phyloP scores from a whole-genome alignment of 2,888 invertebrate genomes.

The Orthonychiurus folsomi region DNA sequence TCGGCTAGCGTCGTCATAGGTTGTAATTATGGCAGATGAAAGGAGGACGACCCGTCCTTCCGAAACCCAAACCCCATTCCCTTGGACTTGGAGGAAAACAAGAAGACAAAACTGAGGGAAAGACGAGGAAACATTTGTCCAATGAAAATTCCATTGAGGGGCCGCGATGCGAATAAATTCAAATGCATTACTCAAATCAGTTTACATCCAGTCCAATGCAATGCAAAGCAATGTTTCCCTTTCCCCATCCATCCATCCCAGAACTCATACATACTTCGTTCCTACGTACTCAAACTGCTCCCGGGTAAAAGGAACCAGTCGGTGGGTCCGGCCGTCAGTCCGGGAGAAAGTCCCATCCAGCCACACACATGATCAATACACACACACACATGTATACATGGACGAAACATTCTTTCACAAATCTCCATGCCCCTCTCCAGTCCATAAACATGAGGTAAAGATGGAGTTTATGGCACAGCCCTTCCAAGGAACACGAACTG shows the following conservation, averaged over 20 bases:
- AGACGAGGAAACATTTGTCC: background rate
- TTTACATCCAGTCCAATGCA: slow-evolving; percentile 18
- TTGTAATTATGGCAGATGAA: slow-evolving; percentile 15
- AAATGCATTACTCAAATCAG: slow-evolving; percentile 33
- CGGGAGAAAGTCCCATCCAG: background rate
- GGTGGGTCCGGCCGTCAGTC: background rate
- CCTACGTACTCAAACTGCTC: too few species aligned
- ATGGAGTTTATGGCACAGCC: background rate
- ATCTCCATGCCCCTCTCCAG: background rate
- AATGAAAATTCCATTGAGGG: slow-evolving; percentile 10
- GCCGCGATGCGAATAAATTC: slow-evolving; percentile 23
- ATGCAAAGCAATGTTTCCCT: background rate
- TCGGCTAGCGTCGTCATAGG: background rate
- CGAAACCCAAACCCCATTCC: background rate
- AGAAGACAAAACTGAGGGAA: background rate
- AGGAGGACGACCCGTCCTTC: background rate
- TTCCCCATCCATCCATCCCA: background rate
- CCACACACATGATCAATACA: background rate
- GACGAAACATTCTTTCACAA: background rate
- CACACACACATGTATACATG: slow-evolving; percentile 6
- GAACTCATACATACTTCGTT: too few species aligned
- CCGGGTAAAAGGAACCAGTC: background rate
- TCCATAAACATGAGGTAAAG: background rate
- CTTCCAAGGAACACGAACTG: too few species aligned
- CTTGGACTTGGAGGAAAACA: background rate